Conservation (phyloP, 2,888 invertebrate genomes). For the Mythimna albipuncta region DNA sequence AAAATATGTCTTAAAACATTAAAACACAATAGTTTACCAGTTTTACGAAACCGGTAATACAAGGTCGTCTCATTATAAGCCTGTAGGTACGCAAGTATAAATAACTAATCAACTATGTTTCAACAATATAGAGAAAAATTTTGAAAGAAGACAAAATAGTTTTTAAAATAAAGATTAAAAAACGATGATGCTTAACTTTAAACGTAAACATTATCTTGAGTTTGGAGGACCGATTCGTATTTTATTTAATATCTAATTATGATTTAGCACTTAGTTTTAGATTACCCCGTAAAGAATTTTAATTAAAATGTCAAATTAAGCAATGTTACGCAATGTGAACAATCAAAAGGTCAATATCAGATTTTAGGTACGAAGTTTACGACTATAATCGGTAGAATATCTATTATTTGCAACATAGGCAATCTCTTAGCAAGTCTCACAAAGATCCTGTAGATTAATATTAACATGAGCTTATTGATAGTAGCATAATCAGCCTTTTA, state of each 20-base stretch:
- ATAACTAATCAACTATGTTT: conserved; percentile 43
- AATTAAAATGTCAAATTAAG: conserved; percentile 1
- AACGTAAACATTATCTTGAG: not conserved
- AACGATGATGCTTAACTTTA: not conserved
- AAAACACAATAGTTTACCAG: conserved; percentile 63
- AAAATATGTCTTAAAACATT: conserved; percentile 51
- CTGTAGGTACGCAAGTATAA: conserved; percentile 34
- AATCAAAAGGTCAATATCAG: conserved; percentile 27
- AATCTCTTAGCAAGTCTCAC: conserved; percentile 8
- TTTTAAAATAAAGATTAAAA: not conserved
- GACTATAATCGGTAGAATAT: conserved; percentile 5
- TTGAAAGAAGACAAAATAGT: conserved; percentile 26
- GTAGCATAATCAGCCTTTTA: not conserved
- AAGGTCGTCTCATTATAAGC: conserved; percentile 55
- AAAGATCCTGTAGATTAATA: conserved; percentile 1
- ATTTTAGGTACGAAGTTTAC: conserved; percentile 14
- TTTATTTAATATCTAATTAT: not conserved
- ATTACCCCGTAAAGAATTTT: conserved; percentile 3
- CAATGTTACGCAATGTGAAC: not conserved
- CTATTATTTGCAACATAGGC: conserved; percentile 8
- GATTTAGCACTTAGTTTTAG: not conserved
- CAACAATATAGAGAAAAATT: conserved; percentile 32
- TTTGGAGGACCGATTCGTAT: not conserved
- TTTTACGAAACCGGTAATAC: conserved; percentile 62
- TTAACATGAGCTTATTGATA: not conserved